These are phyloP conservation scores for Pseudobourletiella spinata DNA, from an alignment of 1,140 invertebrate genomes.

Conservation along the genomic window DNA sequence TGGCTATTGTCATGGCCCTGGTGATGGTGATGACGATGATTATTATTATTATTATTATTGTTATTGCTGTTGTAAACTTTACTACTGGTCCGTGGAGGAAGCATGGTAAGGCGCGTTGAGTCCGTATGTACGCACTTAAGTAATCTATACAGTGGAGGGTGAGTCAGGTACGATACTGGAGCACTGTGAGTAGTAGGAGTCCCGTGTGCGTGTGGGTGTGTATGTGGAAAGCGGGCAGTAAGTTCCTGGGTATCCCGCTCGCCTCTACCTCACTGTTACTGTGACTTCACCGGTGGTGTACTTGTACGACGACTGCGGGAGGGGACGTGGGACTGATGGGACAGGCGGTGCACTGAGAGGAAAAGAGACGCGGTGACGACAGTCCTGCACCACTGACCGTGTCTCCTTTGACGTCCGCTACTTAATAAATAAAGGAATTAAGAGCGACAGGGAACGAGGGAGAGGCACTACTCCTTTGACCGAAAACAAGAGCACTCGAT, in stretches of 20 bases:
- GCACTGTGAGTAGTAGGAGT: neutral
- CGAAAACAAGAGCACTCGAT: neutral
- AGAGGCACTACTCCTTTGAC: neutral
- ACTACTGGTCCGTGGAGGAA: neutral
- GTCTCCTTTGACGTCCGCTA: too few relatives aligned
- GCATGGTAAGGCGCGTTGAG: neutral
- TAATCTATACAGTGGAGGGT: too few relatives aligned
- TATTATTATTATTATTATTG: neutral
- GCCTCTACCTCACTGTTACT: neutral
- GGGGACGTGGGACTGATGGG: too few relatives aligned
- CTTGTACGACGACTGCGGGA: too few relatives aligned
- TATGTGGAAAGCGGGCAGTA: neutral
- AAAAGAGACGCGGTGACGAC: too few relatives aligned
- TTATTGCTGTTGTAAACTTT: neutral
- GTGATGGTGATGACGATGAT: neutral
- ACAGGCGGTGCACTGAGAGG: too few relatives aligned
- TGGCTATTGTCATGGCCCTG: neutral
- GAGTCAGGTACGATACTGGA: too few relatives aligned
- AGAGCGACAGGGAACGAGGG: neutral
- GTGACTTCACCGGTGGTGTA: too few relatives aligned
- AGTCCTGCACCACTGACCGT: too few relatives aligned
- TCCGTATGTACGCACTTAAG: neutral
- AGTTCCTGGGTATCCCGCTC: neutral
- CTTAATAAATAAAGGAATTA: neutral
- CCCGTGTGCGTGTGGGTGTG: neutral